Percentiles rank a stretch among this genome's conserved stretches.
Conservation (phyloP, 1,140 invertebrate species). For the Riptortus pedestris region DNA sequence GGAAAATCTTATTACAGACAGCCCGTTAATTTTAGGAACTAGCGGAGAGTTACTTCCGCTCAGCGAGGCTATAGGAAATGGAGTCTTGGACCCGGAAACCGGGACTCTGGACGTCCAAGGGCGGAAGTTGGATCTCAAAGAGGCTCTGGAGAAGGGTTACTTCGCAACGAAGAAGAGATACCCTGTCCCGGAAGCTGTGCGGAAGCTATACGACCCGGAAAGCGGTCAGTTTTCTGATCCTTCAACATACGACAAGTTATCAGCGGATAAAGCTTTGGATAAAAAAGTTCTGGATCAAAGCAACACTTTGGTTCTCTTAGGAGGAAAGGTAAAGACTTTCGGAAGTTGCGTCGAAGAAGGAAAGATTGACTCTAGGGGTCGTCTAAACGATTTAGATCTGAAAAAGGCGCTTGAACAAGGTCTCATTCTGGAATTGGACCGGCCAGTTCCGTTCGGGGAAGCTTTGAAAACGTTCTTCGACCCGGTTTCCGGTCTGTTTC, state of each 20-base stretch:
- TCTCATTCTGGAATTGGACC: constrained; percentile 65
- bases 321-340: constrained; percentile 65
- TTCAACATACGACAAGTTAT: constrained; percentile 59
- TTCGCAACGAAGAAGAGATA: constrained; percentile 70
- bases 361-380: constrained; percentile 59
- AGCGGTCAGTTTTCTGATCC: constrained; percentile 59
- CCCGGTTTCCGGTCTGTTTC: constrained; percentile 68
- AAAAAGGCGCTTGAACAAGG: constrained; percentile 76
- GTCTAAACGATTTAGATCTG: constrained; percentile 59
- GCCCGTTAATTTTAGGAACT: constrained; percentile 45
- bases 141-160: constrained; percentile 70
- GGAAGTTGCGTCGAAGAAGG: constrained; percentile 67
- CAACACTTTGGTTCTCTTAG: constrained; percentile 60
- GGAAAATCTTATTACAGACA: constrained; percentile 6
- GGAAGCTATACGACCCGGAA: constrained; percentile 64
- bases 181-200: constrained; percentile 73
- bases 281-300: constrained; percentile 69
- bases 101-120: constrained; percentile 53
- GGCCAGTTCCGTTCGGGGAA: constrained; percentile 61
- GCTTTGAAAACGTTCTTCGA: constrained; percentile 72
- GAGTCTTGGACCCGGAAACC: constrained; percentile 52
- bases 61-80: constrained; percentile 66
- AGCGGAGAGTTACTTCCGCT: constrained; percentile 67
- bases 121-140: constrained; percentile 51
- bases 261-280: constrained; percentile 62